Base-by-base conservation (phyloP, 2,797 vertebrate species). In the Parauchenoglanis ngamensis region DNA sequence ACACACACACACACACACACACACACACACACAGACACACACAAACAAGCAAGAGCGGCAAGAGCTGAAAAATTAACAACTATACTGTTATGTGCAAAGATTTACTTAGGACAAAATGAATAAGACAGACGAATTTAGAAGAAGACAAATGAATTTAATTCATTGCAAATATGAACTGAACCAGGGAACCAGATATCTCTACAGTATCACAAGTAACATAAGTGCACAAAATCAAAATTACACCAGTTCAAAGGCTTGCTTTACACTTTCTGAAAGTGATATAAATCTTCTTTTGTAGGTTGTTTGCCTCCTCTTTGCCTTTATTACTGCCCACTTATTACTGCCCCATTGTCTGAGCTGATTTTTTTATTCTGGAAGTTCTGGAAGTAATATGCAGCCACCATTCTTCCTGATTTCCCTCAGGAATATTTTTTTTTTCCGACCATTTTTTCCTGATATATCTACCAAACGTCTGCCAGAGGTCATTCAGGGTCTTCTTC, bases 1-100 rank as follows among this genome's bases (percentile, higher is more conserved):
- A 52, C 44, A 76, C 23, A 76, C 70, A 49, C 72, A 75, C 72
- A 49, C 72, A 49, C 44, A 49, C 72, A 75, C 72, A 49, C 72
- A 75, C 72, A 73, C 72, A 73, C 72, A 73, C 72, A 49, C 72
- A 49, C 72, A 75, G 12, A 75, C 21, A 6, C 23, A 75, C 31
- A 49, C 49, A 49, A 49, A 7, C 46, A 49, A 49, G 46, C 6
- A 21, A 40, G 35, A 40, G 35, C 35, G 35, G 2, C 70, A 75
- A 8, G 17, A 35, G 21, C 35, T 23, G 35, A 44, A 44, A 31
- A 35, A 70, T 70, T 40, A 40, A 40, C 13, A 68, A 31, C 7
- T 40, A 35, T 70, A 35, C 67, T 70, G 31, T 70, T 44, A 11
- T 72, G 10, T 72, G 8, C 40, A 44, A 25, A 25, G 40, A 19